Evolutionary conservation across 2,888 invertebrate species (phyloP), one percentile per base, ranked within the genome.

Genomic region (Lissocephala sabroskyi): DNA sequence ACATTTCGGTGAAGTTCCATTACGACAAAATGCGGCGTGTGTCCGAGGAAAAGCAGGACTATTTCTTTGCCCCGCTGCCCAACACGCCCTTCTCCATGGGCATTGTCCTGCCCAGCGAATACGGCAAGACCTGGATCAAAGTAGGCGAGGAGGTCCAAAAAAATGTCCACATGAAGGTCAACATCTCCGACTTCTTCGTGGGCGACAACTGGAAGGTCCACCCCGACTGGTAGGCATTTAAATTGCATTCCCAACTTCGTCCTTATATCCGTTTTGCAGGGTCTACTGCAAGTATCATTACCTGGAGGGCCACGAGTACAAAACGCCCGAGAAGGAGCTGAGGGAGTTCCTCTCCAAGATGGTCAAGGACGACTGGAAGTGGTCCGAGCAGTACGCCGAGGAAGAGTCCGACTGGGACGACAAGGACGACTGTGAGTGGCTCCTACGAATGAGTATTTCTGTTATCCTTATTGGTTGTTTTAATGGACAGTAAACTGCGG

Each of bases 221-320:
- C 85, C 94, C 94, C 0, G 90, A 93, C 71, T 96, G 95, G 95
- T 92, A 82, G 79, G 79, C 19, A 6, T 0, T n/a, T 11, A 16
- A 17, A 18, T 18, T 11, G 14, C 10, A 32, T 32, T 32, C n/a
- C 13, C 5, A 35, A 16, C 10, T 16, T 9, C 17, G 36, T 39
- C 11, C 23, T 26, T 11, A 23, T 18, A n/a, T n/a, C n/a, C n/a
- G n/a, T n/a, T n/a, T n/a, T 11, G 11, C 18, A 92, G 92, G 93
- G 91, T 93, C 0, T 95, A 95, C 81, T 95, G 95, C 81, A 92
- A 92, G 75, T 95, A 93, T 79, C 94, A 94, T 79, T 93, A 94
- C 76, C 85, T 92, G 43, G 92, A 92, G 80, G 91, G 91, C 0
- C 92, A 92, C 68, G 90, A 91, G 73, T 92, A 91, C 51, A 85